Evolutionary conservation across 2,888 invertebrate genomes (phyloP), one percentile per base, ranked within the genome.

Genomic region (Acrobasis suavella): DNA sequence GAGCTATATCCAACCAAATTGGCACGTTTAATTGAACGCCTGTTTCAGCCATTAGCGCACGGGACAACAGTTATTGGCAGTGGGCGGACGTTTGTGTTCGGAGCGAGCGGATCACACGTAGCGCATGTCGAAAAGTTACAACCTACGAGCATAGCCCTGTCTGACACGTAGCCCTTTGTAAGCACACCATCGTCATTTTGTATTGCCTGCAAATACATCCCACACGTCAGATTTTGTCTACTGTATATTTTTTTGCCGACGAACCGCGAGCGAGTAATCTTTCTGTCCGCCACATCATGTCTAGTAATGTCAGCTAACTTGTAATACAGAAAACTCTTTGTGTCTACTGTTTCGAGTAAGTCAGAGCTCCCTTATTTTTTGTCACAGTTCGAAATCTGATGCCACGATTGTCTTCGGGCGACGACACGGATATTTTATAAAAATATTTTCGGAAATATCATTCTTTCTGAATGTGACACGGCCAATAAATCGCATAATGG

Each of bases 401-500:
- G 59, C 58, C 62, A 59, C 67, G 54, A 70, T 70, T 72, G 67
- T 69, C 63, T 68, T 65, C 64, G 50, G 71, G 67, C 67, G 62
- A 68, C 62, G 61, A 68, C 63, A 67, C 64, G 64, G 67, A 71
- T 75, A 74, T 80, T 81, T 78, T 76, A 77, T 76, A 76, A 82
- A 82, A 83, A 85, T 81, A 82, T 87, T 83, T 82, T 79, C 73
- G 73, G 80, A 81, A 86, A 86, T 85, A 86, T 85, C 68, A 80
- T 83, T 87, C 79, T 80, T 82, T 82, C 80, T 80, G 82, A 87
- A 88, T 87, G 85, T 89, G 89, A 89, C 86, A 86, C 81, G 83
- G 82, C 84, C 89, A 90, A 91, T 91, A 91, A 91, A 91, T 91
- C 89, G 82, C 81, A 86, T 90, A 91, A 91, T 88, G 88, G 87